phyloP scores from a whole-genome alignment of 2,888 invertebrate species.

The Coelopa pilipes region DNA sequence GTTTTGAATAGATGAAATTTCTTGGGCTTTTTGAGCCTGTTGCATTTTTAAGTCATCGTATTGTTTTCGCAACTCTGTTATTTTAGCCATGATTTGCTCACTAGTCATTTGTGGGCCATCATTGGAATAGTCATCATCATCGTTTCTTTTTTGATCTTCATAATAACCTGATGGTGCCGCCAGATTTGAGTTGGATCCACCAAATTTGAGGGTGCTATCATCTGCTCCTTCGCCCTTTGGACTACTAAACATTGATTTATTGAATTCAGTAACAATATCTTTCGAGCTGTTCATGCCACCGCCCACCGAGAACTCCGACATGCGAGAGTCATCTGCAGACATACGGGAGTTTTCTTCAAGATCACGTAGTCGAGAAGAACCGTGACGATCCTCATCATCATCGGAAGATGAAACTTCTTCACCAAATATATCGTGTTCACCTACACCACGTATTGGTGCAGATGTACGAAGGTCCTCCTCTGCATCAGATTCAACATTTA shows the following conservation, averaged over 20 bases:
- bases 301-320: slow-evolving; percentile 77
- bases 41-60: slow-evolving; percentile 80
- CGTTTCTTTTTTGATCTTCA: slow-evolving; percentile 59
- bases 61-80: slow-evolving; percentile 79
- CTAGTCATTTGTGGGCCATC: slow-evolving; percentile 62
- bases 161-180: slow-evolving; percentile 59
- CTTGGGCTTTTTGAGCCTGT: slow-evolving; percentile 81
- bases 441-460: slow-evolving; percentile 66
- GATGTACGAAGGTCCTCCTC: slow-evolving; percentile 58
- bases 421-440: slow-evolving; percentile 90
- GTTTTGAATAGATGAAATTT: slow-evolving; percentile 88
- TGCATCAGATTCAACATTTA: slow-evolving; percentile 62
- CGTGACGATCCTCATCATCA: slow-evolving; percentile 73
- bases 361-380: slow-evolving; percentile 70
- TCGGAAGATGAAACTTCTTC: slow-evolving; percentile 92
- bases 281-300: slow-evolving; percentile 62
- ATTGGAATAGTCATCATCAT: slow-evolving; percentile 60
- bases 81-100: slow-evolving; percentile 72
- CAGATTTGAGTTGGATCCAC: slow-evolving; percentile 62
- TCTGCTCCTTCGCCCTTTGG: slow-evolving; percentile 46
- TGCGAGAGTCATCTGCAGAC: slow-evolving; percentile 78
- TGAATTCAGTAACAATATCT: slow-evolving; percentile 61
- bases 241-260: slow-evolving; percentile 61
- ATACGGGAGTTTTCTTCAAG: slow-evolving; percentile 82
- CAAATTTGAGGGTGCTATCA: slow-evolving; percentile 47